Percentiles rank a stretch among this genome's conserved stretches.
These are phyloP conservation scores for Macrophya annulata DNA, from an alignment of 2,888 invertebrate genomes.

Conservation along the genomic window DNA sequence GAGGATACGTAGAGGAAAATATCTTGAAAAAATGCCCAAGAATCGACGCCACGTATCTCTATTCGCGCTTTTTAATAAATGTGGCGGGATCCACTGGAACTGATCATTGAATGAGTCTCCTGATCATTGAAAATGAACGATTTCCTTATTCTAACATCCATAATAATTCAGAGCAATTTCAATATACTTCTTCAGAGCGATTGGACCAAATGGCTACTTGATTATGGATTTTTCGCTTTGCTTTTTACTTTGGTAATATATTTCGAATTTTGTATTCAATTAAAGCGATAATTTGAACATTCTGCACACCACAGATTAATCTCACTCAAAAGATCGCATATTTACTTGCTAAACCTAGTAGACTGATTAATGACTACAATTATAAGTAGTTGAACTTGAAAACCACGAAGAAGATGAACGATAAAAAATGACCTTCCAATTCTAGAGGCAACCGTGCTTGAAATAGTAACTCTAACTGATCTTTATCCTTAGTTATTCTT, in stretches of 20 bases:
- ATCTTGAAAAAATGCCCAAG: not conserved
- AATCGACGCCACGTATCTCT: conserved; percentile 37
- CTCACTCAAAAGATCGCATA: not conserved
- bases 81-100: conserved; percentile 6
- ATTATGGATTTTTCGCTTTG: not conserved
- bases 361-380: not conserved
- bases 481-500: not conserved
- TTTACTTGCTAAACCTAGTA: too few relatives aligned
- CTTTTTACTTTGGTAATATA: not conserved
- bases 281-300: too few relatives aligned
- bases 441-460: not conserved
- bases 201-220: not conserved
- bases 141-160: not conserved
- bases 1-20: not conserved
- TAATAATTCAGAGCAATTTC: not conserved
- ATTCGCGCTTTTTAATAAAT: not conserved
- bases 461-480: not conserved
- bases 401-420: not conserved
- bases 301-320: too few relatives aligned
- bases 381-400: not conserved
- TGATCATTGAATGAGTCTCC: too few relatives aligned
- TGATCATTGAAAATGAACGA: conserved; percentile 33
- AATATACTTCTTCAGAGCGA: not conserved
- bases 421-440: not conserved
- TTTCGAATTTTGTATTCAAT: too few relatives aligned